These are phyloP conservation scores for Sarcophaga subvicina DNA, from an alignment of 2,888 invertebrate species.

Conservation along the genomic window DNA sequence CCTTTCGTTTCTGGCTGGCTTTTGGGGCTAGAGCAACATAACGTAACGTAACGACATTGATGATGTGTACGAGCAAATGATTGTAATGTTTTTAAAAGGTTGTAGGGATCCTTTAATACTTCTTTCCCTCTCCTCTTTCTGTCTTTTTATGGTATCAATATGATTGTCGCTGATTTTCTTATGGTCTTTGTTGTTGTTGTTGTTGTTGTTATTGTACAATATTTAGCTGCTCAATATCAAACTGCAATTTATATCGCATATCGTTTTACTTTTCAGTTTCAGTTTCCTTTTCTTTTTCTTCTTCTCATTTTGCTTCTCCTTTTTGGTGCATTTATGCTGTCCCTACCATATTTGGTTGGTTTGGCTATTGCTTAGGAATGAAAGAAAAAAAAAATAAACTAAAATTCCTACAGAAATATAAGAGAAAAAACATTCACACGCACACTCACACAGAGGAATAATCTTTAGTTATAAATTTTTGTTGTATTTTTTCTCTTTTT, in stretches of 20 bases:
- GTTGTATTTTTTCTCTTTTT: not conserved
- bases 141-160: conserved; percentile 40
- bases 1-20: conserved; percentile 32
- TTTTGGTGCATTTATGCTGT: conserved; percentile 58
- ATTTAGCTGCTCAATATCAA: conserved; percentile 9
- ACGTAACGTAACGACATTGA: not conserved
- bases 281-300: conserved; percentile 21
- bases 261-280: conserved; percentile 44
- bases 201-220: not conserved
- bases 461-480: conserved; percentile 58
- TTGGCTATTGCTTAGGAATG: not conserved
- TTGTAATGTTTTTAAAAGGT: not conserved
- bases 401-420: not conserved
- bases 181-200: conserved; percentile 11
- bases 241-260: conserved; percentile 38
- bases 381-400: conserved; percentile 4
- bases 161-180: conserved; percentile 50
- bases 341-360: conserved; percentile 61
- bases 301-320: not conserved
- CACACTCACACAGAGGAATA: conserved; percentile 47
- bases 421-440: conserved; percentile 35
- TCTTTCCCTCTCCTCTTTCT: not conserved
- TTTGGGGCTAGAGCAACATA: conserved; percentile 16
- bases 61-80: not conserved
- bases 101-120: not conserved